Evolutionary conservation across 1,140 invertebrate species (phyloP), one percentile per base, ranked within the genome.

Genomic region (Aphelinus certus): DNA sequence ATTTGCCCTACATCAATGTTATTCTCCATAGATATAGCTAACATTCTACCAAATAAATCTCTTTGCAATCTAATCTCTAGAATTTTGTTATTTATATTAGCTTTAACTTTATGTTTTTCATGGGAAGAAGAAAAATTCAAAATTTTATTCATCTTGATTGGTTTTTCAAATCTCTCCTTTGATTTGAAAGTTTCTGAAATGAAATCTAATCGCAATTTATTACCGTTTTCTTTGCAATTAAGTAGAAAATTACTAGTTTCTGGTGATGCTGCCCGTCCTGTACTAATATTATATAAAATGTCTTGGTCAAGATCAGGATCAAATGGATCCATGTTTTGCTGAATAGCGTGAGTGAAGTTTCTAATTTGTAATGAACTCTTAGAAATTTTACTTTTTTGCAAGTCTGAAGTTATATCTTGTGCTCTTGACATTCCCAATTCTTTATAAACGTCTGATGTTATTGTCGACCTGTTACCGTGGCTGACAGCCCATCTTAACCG

Each of bases 41-140:
- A 66, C 70, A 80, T 63, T 4, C 78, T 71, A 55, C 78, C 69
- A 80, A 79, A 80, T 61, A 83, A 76, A 77, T 84, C 81, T 57
- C 81, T 58, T 71, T 82, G 71, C 62, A 80, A 66, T 46, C 61
- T 65, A 74, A 79, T 3, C 49, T 66, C 42, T 47, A 47, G 42
- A 55, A 70, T 47, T 71, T 53, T 53, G 3, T 55, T 64, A 47
- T 45, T 51, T 46, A 69, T 49, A 69, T 26, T 26, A 53, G 51
- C 4, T 4, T 53, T 69, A 6, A 65, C 46, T 72, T 75, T 76
- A 65, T 72, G 77, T 49, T 58, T 75, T 46, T 55, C 64, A 76
- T 26, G 48, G 46, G 48, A 49, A 66, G 3, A n/a, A 4, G 62
- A 7, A 64, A 79, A 79, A 77, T 53, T 72, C 1, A 47, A 43